These are phyloP conservation scores for Spodoptera littoralis DNA, from an alignment of 2,888 invertebrate genomes.

Conservation along the genomic window DNA sequence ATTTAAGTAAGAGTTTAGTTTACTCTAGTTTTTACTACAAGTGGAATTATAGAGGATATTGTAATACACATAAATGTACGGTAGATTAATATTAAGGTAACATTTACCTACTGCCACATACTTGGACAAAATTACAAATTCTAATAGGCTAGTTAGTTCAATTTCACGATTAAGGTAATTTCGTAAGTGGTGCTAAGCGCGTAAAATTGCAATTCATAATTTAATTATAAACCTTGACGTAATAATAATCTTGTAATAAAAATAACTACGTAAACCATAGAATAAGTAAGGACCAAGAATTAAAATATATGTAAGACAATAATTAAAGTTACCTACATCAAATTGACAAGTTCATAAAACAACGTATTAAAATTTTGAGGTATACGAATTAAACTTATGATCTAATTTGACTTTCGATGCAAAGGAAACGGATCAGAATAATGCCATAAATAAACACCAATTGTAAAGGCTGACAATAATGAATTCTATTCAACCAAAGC, in stretches of 20 bases:
- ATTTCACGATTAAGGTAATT: constrained; percentile 42
- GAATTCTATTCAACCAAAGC: constrained; percentile 24
- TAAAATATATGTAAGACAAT: too few species aligned
- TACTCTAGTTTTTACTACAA: too few species aligned
- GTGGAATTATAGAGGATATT: too few species aligned
- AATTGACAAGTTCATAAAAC: too few species aligned
- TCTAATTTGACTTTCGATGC: background rate
- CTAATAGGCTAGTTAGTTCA: constrained; percentile 13
- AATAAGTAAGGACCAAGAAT: too few species aligned
- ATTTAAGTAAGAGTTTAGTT: too few species aligned
- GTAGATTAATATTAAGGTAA: constrained; percentile 17
- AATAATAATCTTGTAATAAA: constrained; percentile 23
- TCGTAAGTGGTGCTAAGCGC: constrained; percentile 23
- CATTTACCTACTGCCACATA: constrained; percentile 14
- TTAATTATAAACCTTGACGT: constrained; percentile 33
- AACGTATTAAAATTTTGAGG: background rate
- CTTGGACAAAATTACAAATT: constrained; percentile 28
- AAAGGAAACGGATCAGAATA: background rate
- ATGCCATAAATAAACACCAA: constrained; percentile 11
- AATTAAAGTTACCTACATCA: too few species aligned
- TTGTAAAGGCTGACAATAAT: constrained; percentile 18
- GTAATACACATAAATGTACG: constrained; percentile 2
- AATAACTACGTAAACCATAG: background rate
- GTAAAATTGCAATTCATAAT: constrained; percentile 41
- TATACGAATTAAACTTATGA: background rate